Evolutionary conservation across 2,888 invertebrate species (phyloP).

Genomic region (Drosophila dives): DNA sequence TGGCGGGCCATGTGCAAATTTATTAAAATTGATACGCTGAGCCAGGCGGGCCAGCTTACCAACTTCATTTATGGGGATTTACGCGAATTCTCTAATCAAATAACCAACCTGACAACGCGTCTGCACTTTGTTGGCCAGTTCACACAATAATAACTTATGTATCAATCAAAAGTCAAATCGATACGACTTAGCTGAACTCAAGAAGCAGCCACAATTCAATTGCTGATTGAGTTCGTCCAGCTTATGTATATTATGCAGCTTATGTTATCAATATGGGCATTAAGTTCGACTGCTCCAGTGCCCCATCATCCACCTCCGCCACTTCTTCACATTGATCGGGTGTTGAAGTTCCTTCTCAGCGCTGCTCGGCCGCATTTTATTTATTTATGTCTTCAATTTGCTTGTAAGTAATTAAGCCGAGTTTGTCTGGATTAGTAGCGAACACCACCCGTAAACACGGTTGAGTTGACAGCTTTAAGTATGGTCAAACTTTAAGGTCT

Average conservation of each 20-base stretch:
- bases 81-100: constrained; percentile 59
- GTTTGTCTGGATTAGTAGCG: constrained; percentile 72
- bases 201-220: constrained; percentile 29
- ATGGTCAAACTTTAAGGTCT: not conserved
- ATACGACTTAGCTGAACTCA: constrained; percentile 62
- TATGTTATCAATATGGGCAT: constrained; percentile 77
- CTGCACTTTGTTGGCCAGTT: constrained; percentile 18
- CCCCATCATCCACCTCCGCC: constrained; percentile 1
- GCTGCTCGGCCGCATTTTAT: constrained; percentile 55
- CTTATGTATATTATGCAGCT: constrained; percentile 69
- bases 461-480: constrained; percentile 34
- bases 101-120: constrained; percentile 46
- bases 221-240: constrained; percentile 53
- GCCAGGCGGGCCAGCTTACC: constrained; percentile 58
- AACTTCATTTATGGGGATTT: constrained; percentile 74
- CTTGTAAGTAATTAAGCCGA: constrained; percentile 75
- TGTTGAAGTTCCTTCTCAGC: constrained; percentile 63
- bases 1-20: constrained; percentile 73
- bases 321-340: constrained; percentile 32
- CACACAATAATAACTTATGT: constrained; percentile 43
- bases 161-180: constrained; percentile 80
- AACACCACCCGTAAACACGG: constrained; percentile 51
- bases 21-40: constrained; percentile 76
- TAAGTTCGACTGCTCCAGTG: constrained; percentile 32
- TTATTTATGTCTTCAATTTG: constrained; percentile 77